Conservation (phyloP, 2,113 vertebrate species). For the Hippoglossus stenolepis region DNA sequence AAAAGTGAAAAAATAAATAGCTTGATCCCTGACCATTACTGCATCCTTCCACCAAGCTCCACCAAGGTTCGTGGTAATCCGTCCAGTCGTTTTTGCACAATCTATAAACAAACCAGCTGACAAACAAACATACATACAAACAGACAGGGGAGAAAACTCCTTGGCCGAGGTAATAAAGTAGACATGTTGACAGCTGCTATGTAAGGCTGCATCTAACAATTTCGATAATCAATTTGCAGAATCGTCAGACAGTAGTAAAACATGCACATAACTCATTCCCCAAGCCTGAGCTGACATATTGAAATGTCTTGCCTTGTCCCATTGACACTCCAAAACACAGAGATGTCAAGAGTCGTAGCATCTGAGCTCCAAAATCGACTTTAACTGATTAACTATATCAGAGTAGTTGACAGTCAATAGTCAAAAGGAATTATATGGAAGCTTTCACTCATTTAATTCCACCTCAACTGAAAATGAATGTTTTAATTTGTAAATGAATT, state of each 20-base stretch:
- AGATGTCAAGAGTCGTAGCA: neutral
- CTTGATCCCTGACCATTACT: no score
- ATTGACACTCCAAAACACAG: neutral
- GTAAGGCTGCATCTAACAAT: neutral
- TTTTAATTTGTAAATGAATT: constrained; percentile 9
- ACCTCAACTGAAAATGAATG: neutral
- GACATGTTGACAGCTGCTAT: neutral
- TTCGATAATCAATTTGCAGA: neutral
- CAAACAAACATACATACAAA: neutral
- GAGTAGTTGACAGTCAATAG: neutral
- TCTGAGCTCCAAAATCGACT: neutral
- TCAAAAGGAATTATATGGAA: neutral
- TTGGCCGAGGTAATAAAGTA: no score
- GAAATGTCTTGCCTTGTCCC: neutral
- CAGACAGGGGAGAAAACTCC: neutral
- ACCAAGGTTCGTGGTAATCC: no score
- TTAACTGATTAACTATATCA: neutral
- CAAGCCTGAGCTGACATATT: neutral
- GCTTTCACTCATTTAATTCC: neutral
- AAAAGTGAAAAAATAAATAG: no score
- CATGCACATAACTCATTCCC: neutral
- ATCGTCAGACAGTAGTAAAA: neutral
- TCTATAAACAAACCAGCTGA: no score
- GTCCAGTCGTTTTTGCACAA: no score
- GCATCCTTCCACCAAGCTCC: no score